phyloP scores from a whole-genome alignment of 2,888 invertebrate species.

The Polymixis flavicincta region DNA sequence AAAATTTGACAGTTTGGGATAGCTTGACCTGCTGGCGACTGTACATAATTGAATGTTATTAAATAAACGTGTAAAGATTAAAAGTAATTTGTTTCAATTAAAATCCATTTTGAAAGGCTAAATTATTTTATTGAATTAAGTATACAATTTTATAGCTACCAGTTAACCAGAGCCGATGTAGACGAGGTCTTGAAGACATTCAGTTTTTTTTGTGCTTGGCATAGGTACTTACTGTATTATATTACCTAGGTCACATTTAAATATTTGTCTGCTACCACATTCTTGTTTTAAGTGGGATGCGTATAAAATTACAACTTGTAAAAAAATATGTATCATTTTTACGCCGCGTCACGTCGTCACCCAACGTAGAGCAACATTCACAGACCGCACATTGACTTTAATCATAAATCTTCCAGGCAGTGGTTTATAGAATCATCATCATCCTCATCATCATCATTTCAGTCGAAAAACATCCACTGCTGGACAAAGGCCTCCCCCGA shows the following conservation, averaged over 20 bases:
- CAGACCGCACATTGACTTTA: neutral
- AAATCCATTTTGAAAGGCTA: conserved; percentile 46
- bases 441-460: too few species aligned
- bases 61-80: conserved; percentile 13
- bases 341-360: neutral
- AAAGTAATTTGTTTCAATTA: conserved; percentile 42
- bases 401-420: too few species aligned
- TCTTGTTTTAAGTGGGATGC: neutral
- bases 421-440: too few species aligned
- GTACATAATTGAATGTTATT: neutral
- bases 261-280: neutral
- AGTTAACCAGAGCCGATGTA: conserved; percentile 39
- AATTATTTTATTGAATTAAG: conserved; percentile 53
- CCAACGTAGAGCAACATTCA: neutral
- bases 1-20: too few species aligned
- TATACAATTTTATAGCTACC: conserved; percentile 49
- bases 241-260: conserved; percentile 1
- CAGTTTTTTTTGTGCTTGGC: too few species aligned
- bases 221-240: neutral
- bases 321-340: neutral
- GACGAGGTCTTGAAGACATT: conserved; percentile 23
- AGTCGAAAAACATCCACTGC: too few species aligned
- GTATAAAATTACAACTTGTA: too few species aligned
- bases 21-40: too few species aligned
- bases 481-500: too few species aligned